Percentiles rank a stretch among this genome's conserved stretches.
phyloP scores from a whole-genome alignment of 1,140 invertebrate genomes.

The Drosophila jambulina region DNA sequence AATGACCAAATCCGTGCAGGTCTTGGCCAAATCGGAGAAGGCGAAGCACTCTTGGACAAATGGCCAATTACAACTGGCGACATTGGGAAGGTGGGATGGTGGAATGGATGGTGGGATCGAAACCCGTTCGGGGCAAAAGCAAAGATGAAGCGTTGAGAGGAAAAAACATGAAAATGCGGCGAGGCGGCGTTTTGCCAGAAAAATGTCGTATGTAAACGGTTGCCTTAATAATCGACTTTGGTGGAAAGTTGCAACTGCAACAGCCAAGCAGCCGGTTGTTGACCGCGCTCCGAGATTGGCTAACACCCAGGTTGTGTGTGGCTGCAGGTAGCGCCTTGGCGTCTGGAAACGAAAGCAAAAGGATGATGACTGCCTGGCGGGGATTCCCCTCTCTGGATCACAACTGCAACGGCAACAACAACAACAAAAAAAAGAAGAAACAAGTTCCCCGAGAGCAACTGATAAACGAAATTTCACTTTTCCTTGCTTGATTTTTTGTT shows the following conservation, averaged over 20 bases:
- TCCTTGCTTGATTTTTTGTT: constrained; percentile 39
- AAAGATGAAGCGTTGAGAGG: constrained; percentile 23
- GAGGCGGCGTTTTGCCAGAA: constrained; percentile 6
- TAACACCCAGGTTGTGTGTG: constrained; percentile 18
- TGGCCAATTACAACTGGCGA: constrained; percentile 64
- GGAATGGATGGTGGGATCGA: constrained; percentile 12
- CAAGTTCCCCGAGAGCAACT: constrained; percentile 29
- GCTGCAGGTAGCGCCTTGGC: constrained; percentile 51
- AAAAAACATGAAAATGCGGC: constrained; percentile 59
- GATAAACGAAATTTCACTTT: constrained; percentile 71
- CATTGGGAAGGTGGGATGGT: constrained; percentile 10
- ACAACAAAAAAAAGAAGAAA: constrained; percentile 10
- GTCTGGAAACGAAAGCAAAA: constrained; percentile 77
- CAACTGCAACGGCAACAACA: neutral
- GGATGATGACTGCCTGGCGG: constrained; percentile 50
- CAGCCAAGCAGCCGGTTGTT: constrained; percentile 50
- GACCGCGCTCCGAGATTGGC: constrained; percentile 50
- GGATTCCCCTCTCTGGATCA: constrained; percentile 10
- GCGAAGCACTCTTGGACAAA: constrained; percentile 53
- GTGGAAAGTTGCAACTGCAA: constrained; percentile 69
- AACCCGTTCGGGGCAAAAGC: constrained; percentile 49
- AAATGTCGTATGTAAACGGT: constrained; percentile 75
- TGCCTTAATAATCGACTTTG: constrained; percentile 82
- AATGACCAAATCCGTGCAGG: constrained; percentile 47
- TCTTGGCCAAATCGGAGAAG: constrained; percentile 46